Conservation (phyloP, 2,113 vertebrate genomes). For the Coregonus clupeaformis region DNA sequence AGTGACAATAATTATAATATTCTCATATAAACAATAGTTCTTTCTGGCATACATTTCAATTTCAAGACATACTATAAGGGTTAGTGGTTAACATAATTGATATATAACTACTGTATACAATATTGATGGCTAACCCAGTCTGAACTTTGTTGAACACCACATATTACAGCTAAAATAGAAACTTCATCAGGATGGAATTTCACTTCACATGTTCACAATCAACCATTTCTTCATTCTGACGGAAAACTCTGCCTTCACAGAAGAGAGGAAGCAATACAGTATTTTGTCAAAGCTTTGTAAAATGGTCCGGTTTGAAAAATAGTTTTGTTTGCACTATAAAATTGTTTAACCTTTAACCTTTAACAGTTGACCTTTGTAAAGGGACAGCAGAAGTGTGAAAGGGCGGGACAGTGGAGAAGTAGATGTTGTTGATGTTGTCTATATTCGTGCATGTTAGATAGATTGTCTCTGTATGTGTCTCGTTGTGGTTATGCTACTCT, state of each 20-base stretch:
- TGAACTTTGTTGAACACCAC: constrained; percentile 54
- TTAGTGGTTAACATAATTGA: constrained; percentile 27
- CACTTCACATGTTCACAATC: constrained; percentile 34
- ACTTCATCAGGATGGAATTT: constrained; percentile 22
- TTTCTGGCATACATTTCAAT: constrained; percentile 6
- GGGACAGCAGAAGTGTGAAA: constrained; percentile 40
- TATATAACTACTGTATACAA: background rate
- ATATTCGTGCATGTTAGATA: constrained; percentile 12
- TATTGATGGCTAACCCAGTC: background rate
- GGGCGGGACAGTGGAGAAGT: constrained; percentile 1
- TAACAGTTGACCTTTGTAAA: constrained; percentile 40
- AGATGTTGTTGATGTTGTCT: background rate
- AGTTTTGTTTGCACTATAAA: constrained; percentile 54
- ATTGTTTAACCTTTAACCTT: constrained; percentile 22
- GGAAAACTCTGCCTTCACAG: constrained; percentile 29
- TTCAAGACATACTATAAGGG: constrained; percentile 28
- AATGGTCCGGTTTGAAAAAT: constrained; percentile 60
- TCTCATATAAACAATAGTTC: constrained; percentile 27
- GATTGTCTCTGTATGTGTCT: constrained; percentile 73
- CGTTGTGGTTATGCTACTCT: constrained; percentile 49
- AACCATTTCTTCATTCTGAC: constrained; percentile 10
- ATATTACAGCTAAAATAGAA: constrained; percentile 32
- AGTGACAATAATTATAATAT: constrained; percentile 37
- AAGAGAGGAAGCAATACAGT: constrained; percentile 2
- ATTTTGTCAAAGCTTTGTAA: constrained; percentile 58